Evolutionary conservation across 1,140 invertebrate species (phyloP), one percentile per base, ranked within the genome.

Genomic region (Piezodorus guildinii): DNA sequence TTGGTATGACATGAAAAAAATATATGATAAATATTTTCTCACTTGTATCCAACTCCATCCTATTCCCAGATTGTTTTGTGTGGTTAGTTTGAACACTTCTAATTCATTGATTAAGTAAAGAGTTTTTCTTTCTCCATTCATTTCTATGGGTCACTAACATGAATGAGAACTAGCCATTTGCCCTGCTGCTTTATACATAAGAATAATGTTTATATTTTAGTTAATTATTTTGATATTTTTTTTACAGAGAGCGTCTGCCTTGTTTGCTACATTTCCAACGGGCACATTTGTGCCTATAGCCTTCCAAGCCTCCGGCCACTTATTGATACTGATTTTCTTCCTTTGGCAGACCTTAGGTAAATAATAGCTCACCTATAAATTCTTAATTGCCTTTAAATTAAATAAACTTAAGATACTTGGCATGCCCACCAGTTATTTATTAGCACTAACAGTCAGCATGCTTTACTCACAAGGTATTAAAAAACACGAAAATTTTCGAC

Each of bases 271-370:
- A 78, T 94, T 70, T 95, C 92, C 60, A 96, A 87, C 76, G 94
- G 95, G 65, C 92, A 93, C 76, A 77, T 98, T 71, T 83, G 86
- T 69, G 86, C 90, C 54, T 94, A 94, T 79, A 94, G 90, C 80
- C 79, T 98, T 73, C 95, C 95, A 58, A 94, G 91, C 75, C 80
- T 98, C 70, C 86, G 90, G 76, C 87, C 85, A 66, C 80, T 98
- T 56, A 83, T 95, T 70, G 90, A 96, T 77, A 84, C 92, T 60
- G 91, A 96, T 77, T 96, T 96, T 80, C 80, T 96, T 70, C 92
- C 94, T 67, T 81, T 95, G 65, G 85, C 88, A 65, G 92, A 97
- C 76, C 83, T 96, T 77, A 94, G 93, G 93, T 96, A 81, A 78
- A 78, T 72, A 49, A 61, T 66, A 64, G 51, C 66, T 39, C 25